Base-by-base conservation (phyloP, 2,113 vertebrate species). In the Stigmatopora nigra region DNA sequence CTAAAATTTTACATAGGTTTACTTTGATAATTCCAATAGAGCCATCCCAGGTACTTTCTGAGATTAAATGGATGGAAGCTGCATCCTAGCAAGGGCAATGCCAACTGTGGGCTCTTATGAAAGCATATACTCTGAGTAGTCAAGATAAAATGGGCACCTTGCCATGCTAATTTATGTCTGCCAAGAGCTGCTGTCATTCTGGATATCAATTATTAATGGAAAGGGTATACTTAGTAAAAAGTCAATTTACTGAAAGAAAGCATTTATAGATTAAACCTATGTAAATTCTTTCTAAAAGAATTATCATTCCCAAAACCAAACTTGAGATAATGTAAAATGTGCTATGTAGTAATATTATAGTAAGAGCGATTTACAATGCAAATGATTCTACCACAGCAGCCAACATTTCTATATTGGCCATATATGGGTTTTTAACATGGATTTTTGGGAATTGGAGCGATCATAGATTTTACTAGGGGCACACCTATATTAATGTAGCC, bases 181-280 rank as follows among this genome's bases (percentile, higher is more conserved):
- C 71, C 36, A 55, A 71, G 70, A 73, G 63, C 68, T 61, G 64
- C 80, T 79, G 83, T 84, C 83, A 77, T 75, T 68, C 60, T 59
- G 58, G 36, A 71, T 84, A 72, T 82, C 79, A 66, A 65, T 83
- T 71, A 78, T 62, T 70, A 46, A 72, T 61, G 38, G 22, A 66
- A 80, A 78, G 83, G 80, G 25, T 31, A 78, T 76, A 75, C 81
- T 84, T 2, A 20, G 48, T 56, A 61, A 78, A 86, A 84, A 78
- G 81, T 82, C 72, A 81, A 69, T 82, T 68, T 68, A 65, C 66
- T 68, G 41, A 77, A 69, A 65, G 75, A 73, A 68, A 62, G 44
- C 20, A 7, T 20, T 25, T 57, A 72, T 78, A 73, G 77, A 80
- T 84, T 72, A 66, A 72, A 73, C 14, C 72, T 78, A 84, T 65